These are phyloP conservation scores for Varanus komodoensis DNA, from an alignment of 2,113 vertebrate species.

Conservation along the genomic window DNA sequence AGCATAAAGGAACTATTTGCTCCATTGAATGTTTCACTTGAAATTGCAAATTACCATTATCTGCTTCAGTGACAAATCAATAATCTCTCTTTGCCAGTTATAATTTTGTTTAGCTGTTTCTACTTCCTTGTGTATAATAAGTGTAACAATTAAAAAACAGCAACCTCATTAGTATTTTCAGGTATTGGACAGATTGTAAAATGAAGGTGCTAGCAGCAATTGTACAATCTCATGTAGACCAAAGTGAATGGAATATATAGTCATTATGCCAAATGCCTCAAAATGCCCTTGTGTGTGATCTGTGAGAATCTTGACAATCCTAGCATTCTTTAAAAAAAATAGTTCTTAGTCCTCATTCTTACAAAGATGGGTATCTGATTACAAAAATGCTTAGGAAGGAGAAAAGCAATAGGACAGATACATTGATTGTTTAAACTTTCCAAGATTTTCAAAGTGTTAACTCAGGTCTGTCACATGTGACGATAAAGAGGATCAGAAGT, in stretches of 20 bases:
- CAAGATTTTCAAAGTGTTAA: neutral
- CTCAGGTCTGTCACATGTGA: neutral
- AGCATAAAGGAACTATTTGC: conserved; percentile 8
- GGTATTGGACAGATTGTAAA: neutral
- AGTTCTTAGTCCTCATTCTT: neutral
- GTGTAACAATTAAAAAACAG: neutral
- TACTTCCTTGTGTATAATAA: conserved; percentile 10
- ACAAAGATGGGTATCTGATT: neutral
- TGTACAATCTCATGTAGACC: neutral
- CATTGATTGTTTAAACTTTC: neutral
- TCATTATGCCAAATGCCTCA: neutral
- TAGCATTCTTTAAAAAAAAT: neutral
- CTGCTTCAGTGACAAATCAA: neutral
- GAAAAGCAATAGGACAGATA: neutral
- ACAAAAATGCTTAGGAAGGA: neutral
- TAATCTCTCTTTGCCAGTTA: neutral
- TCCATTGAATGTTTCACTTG: neutral
- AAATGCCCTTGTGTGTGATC: neutral
- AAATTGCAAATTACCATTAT: conserved; percentile 26
- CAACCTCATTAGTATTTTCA: conserved; percentile 17
- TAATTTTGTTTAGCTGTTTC: conserved; percentile 35
- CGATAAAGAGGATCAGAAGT: neutral
- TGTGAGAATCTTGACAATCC: neutral
- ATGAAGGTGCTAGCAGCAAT: conserved; percentile 42
- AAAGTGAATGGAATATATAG: neutral